These are phyloP conservation scores for Thymelicus lineola DNA, from an alignment of 2,888 invertebrate species.

Conservation along the genomic window DNA sequence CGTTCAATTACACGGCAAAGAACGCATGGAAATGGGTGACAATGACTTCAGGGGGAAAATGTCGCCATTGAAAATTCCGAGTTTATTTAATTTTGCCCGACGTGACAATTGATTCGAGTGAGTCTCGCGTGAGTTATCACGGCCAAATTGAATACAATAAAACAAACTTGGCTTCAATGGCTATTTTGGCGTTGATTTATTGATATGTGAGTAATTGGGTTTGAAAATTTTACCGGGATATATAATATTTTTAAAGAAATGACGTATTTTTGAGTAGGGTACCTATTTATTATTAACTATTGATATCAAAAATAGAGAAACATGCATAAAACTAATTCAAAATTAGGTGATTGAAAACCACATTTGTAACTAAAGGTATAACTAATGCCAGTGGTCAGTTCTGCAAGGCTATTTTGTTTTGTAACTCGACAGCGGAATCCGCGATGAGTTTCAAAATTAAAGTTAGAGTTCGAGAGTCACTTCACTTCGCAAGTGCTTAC, in stretches of 20 bases:
- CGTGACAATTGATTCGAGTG: constrained; percentile 43
- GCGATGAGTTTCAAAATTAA: too few species aligned
- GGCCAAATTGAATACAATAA: constrained; percentile 15
- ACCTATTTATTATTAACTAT: too few species aligned
- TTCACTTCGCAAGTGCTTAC: too few species aligned
- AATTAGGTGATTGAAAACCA: too few species aligned
- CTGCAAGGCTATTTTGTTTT: too few species aligned
- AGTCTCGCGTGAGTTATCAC: constrained; percentile 44
- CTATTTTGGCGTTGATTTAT: constrained; percentile 14
- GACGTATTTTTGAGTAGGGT: too few species aligned
- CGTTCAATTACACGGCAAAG: constrained; percentile 79
- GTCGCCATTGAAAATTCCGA: constrained; percentile 68
- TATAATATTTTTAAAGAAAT: neutral
- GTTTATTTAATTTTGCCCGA: constrained; percentile 64
- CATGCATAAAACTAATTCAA: too few species aligned
- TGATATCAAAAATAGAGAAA: too few species aligned
- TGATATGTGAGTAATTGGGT: neutral
- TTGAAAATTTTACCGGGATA: neutral
- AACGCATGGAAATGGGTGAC: constrained; percentile 75
- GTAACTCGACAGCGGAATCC: too few species aligned
- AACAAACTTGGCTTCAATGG: constrained; percentile 17
- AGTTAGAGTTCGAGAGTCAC: too few species aligned
- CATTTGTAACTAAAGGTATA: too few species aligned
- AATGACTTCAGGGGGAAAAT: constrained; percentile 68
- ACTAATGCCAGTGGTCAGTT: too few species aligned